Conservation (phyloP, 2,888 invertebrate species). For the Gryllus longicercus region DNA sequence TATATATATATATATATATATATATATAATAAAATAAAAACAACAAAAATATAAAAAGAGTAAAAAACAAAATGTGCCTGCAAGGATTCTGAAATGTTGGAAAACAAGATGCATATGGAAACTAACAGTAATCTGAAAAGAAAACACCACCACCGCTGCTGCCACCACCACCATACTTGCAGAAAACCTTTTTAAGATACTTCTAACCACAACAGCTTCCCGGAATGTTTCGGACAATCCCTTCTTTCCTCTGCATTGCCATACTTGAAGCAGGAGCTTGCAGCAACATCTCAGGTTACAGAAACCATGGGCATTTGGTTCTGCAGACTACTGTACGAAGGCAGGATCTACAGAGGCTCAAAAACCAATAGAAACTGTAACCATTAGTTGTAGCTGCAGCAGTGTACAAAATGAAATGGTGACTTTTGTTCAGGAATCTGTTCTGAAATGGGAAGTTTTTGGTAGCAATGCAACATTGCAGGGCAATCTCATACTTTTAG, state of each 20-base stretch:
- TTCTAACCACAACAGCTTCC: no score
- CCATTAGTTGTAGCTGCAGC: not conserved
- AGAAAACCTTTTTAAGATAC: not conserved
- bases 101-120: not conserved
- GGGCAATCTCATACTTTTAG: not conserved
- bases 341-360: not conserved
- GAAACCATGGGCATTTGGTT: not conserved
- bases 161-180: not conserved
- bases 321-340: not conserved
- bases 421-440: not conserved
- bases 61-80: not conserved
- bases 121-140: not conserved
- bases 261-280: not conserved
- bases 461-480: not conserved
- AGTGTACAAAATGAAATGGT: slow-evolving; percentile 17
- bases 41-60: not conserved
- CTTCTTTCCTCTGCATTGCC: not conserved
- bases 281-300: not conserved
- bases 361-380: not conserved
- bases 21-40: slow-evolving; percentile 1
- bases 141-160: not conserved
- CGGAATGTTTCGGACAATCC: no score
- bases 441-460: not conserved
- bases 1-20: no score
- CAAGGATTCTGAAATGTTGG: no score